Conservation (phyloP, 1,140 invertebrate genomes). For the Eupristina koningsbergeri region DNA sequence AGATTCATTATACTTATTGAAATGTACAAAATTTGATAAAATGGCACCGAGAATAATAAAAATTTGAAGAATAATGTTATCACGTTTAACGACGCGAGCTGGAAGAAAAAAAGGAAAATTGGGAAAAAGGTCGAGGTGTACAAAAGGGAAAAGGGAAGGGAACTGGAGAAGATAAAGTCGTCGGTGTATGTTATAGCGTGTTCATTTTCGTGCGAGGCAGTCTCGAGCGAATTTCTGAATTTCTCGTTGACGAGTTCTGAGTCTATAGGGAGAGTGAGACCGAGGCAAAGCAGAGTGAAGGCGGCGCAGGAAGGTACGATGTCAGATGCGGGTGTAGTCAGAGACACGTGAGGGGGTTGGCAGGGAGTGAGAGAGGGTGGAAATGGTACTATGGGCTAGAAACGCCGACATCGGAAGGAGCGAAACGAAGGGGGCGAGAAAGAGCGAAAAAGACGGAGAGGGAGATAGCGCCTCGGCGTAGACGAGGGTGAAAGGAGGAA, state of each 20-base stretch:
- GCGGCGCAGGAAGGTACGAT: conserved; percentile 51
- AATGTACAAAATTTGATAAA: conserved; percentile 2
- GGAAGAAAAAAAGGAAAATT: conserved; percentile 50
- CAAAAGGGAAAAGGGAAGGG: conserved; percentile 34
- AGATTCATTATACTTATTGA: not conserved
- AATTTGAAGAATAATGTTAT: conserved; percentile 41
- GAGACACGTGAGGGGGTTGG: conserved; percentile 48
- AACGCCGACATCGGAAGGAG: conserved; percentile 46
- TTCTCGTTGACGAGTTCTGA: conserved; percentile 49
- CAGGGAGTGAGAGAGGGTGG: conserved; percentile 23
- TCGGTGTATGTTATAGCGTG: conserved; percentile 38
- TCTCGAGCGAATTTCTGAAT: conserved; percentile 51
- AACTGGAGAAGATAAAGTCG: conserved; percentile 45
- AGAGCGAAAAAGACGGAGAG: conserved; percentile 45
- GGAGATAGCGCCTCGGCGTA: conserved; percentile 43
- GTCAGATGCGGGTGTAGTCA: conserved; percentile 52
- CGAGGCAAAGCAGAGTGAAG: conserved; percentile 21
- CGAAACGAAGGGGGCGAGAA: not conserved
- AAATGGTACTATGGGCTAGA: conserved; percentile 41
- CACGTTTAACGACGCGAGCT: conserved; percentile 38
- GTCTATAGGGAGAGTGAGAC: conserved; percentile 41
- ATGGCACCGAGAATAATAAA: not conserved
- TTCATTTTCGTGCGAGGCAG: conserved; percentile 44
- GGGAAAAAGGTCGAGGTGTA: conserved; percentile 46
- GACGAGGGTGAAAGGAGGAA: conserved; percentile 39